These are phyloP conservation scores for Alaudala cheleensis DNA, from an alignment of 2,113 vertebrate species.

Conservation along the genomic window DNA sequence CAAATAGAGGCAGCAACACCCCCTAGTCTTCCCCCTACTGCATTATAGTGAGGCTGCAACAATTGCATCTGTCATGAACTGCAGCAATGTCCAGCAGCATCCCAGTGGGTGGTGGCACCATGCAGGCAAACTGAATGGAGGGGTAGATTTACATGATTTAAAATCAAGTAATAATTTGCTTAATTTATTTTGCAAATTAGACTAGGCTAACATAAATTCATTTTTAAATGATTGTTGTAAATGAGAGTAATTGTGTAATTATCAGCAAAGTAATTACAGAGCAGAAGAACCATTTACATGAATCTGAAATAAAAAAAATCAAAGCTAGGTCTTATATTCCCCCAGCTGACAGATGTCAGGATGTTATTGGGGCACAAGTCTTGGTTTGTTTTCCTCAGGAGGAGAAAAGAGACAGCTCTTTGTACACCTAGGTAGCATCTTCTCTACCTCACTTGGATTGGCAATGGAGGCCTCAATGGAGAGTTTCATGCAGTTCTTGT, in stretches of 20 bases:
- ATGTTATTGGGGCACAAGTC: background rate
- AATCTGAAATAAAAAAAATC: conserved; percentile 60
- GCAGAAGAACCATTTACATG: conserved; percentile 59
- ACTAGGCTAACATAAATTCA: conserved; percentile 55
- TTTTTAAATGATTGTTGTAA: conserved; percentile 60
- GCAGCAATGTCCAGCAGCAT: conserved; percentile 13
- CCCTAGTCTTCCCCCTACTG: background rate
- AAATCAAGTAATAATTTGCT: conserved; percentile 64
- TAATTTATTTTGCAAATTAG: conserved; percentile 78
- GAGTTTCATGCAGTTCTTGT: background rate
- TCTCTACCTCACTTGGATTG: background rate
- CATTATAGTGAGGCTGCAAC: background rate
- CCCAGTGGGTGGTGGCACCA: background rate
- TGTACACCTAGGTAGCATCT: background rate
- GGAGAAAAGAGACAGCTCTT: background rate
- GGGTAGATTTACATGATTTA: conserved; percentile 64
- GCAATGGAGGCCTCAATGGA: background rate
- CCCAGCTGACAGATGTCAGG: background rate
- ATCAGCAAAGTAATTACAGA: conserved; percentile 70
- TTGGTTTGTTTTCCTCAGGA: background rate
- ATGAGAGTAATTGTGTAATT: conserved; percentile 76
- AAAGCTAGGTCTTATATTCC: background rate
- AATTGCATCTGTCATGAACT: background rate
- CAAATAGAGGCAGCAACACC: background rate
- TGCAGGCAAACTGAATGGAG: conserved; percentile 45